These are phyloP conservation scores for Drosophila novamexicana DNA, from an alignment of 1,140 invertebrate species.

Conservation along the genomic window DNA sequence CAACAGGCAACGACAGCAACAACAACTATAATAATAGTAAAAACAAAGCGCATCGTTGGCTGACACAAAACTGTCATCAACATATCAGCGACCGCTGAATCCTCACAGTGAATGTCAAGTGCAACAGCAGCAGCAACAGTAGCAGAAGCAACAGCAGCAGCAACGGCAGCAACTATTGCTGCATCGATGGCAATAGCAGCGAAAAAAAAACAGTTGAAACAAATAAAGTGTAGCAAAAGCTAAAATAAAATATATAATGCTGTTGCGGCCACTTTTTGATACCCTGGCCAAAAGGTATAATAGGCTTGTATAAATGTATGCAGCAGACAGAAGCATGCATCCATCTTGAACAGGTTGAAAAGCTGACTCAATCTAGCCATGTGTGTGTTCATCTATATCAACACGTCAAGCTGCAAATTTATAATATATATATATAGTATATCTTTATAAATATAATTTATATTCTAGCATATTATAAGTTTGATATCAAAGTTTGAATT, in stretches of 20 bases:
- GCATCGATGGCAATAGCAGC: conserved; percentile 13
- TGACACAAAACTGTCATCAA: conserved; percentile 76
- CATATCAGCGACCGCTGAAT: conserved; percentile 46
- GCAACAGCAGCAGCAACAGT: conserved; percentile 26
- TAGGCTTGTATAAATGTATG: no score
- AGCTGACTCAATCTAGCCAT: no score
- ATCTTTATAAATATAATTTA: no score
- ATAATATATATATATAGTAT: no score
- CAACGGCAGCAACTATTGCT: conserved; percentile 14
- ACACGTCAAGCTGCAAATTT: no score
- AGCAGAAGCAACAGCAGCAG: conserved; percentile 9
- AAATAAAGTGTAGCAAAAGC: neutral
- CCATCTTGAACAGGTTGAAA: no score
- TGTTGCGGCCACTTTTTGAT: conserved; percentile 10
- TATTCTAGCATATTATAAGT: no score
- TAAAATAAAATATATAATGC: conserved; percentile 1
- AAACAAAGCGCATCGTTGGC: conserved; percentile 47
- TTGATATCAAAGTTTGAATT: no score
- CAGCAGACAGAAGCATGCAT: no score
- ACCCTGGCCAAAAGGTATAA: no score
- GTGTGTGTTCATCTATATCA: no score
- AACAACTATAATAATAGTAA: conserved; percentile 5
- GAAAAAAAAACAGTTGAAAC: conserved; percentile 16
- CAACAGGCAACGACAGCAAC: neutral
- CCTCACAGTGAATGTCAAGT: conserved; percentile 49